phyloP scores from a whole-genome alignment of 1,140 invertebrate genomes.

The honey bee (Apis mellifera) region DNA sequence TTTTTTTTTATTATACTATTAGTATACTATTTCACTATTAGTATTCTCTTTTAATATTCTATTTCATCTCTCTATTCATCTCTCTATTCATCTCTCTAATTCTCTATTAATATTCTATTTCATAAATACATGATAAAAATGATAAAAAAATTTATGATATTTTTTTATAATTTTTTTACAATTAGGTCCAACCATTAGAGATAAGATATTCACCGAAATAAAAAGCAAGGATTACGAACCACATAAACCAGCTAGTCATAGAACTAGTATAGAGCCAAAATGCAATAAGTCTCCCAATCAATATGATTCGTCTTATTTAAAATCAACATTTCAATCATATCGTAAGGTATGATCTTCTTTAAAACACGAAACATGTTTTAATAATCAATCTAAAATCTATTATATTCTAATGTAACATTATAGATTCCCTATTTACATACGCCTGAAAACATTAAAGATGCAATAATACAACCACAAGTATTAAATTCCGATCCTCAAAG shows the following conservation, averaged over 20 bases:
- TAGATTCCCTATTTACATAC: conserved; percentile 57
- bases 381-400: neutral
- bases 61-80: no score
- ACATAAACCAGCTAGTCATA: conserved; percentile 74
- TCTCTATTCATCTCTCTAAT: no score
- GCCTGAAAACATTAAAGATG: conserved; percentile 54
- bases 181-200: conserved; percentile 45
- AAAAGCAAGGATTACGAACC: conserved; percentile 65
- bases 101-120: neutral
- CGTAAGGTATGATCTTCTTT: conserved; percentile 52
- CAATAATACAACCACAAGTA: conserved; percentile 63
- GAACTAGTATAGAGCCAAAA: conserved; percentile 67
- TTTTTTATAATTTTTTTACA: neutral
- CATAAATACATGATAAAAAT: no score
- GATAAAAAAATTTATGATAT: no score
- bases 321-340: conserved; percentile 30
- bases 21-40: neutral
- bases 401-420: neutral
- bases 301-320: conserved; percentile 51
- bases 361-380: no score
- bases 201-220: conserved; percentile 37
- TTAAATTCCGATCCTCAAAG: conserved; percentile 62
- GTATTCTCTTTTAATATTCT: no score
- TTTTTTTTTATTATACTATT: neutral
- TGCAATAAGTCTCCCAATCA: conserved; percentile 54